phyloP scores from a whole-genome alignment of 2,797 vertebrate genomes.

The Cheirogaleus major region DNA sequence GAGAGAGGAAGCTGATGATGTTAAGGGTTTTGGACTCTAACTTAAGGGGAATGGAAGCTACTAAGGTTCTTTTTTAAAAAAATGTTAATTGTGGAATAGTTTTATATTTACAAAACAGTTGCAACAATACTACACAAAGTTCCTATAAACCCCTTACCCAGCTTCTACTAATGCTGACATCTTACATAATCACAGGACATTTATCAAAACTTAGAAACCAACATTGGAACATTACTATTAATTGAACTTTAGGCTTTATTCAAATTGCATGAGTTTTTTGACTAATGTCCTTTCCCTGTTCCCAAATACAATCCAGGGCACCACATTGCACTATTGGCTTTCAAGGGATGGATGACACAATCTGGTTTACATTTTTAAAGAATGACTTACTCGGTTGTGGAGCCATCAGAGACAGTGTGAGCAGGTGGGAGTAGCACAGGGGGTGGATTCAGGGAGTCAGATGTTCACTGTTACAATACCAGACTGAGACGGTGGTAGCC shows the following conservation, averaged over 20 bases:
- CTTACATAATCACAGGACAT: background rate
- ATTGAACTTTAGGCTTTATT: background rate
- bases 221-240: background rate
- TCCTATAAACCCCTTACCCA: background rate
- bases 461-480: background rate
- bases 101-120: slow-evolving; percentile 8
- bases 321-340: background rate
- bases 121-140: background rate
- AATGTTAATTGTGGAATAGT: background rate
- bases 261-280: background rate
- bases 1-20: background rate
- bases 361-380: background rate
- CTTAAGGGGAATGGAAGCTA: background rate
- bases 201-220: background rate
- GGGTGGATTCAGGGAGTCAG: too few relatives aligned
- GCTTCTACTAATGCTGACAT: background rate
- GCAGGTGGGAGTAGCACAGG: background rate
- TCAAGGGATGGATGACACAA: background rate
- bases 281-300: background rate
- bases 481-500: background rate
- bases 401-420: background rate
- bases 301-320: background rate
- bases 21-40: background rate
- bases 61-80: background rate
- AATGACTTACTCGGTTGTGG: background rate